Evolutionary conservation across 2,888 invertebrate species (phyloP), one percentile per base, ranked within the genome.

Genomic region (Eupeodes luniger): DNA sequence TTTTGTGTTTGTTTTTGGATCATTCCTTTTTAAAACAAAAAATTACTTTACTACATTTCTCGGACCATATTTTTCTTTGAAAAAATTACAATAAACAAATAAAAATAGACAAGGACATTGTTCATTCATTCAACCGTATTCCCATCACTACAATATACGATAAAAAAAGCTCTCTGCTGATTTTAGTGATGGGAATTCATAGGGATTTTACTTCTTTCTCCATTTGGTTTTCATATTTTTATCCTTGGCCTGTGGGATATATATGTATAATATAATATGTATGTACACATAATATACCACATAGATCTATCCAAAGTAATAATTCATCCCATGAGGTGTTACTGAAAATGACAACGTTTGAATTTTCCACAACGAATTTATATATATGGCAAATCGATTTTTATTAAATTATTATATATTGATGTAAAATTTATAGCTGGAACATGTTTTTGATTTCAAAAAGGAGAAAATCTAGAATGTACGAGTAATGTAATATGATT

Each of bases 181-280:
- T 12, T 27, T 59, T 5, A 62, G 67, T 59, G 64, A 47, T 62
- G 44, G 27, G 16, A 49, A 66, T 70, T 70, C 55, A 64, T 53
- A n/a, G 7, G 44, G 53, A 49, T 67, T 16, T 2, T 27, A 27
- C 27, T 27, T 51, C n/a, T 40, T 40, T 40, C 64, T 16, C 59
- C 59, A 76, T 64, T 75, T 82, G 47, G 51, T 27, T 62, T 53
- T n/a, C 53, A 49, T 3, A 53, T 36, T 47, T 75, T 76, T 70
- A 83, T 86, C 83, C 83, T 86, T 83, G 83, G 79, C 59, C 66
- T 62, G 57, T 70, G 40, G 34, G 57, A 40, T 64, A 59, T 59
- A 5, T 40, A 40, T 16, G 9, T 5, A n/a, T 16, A n/a, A n/a
- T 53, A 16, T 16, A n/a, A 16, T 53, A 14, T 19, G 10, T 6